Evolutionary conservation across 2,888 invertebrate genomes (phyloP).

Genomic region (Oxystoma pomonae): DNA sequence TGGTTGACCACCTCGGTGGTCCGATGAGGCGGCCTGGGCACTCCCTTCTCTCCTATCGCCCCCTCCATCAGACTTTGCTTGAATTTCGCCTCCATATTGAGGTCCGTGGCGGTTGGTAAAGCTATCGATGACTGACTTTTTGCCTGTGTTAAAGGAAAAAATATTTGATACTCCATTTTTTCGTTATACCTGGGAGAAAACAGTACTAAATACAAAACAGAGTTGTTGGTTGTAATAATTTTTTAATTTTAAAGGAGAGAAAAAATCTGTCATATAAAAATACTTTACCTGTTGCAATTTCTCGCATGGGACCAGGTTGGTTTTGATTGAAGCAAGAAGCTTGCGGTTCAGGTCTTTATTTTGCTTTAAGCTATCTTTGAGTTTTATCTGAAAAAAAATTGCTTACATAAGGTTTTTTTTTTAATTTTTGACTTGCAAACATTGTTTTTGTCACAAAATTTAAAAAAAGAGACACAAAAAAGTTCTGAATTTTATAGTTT

Average conservation of each 20-base stretch:
- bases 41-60: constrained; percentile 31
- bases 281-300: neutral
- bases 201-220: no score
- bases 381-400: constrained; percentile 31
- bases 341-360: constrained; percentile 33
- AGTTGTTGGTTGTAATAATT: no score
- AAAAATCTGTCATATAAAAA: no score
- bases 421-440: no score
- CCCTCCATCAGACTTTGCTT: constrained; percentile 57
- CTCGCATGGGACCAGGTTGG: constrained; percentile 6
- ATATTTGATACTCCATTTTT: no score
- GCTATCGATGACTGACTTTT: constrained; percentile 30
- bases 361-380: constrained; percentile 44
- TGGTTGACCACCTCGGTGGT: constrained; percentile 34
- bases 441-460: no score
- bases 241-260: no score
- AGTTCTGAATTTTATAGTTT: no score
- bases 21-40: constrained; percentile 41
- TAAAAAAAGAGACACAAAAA: no score
- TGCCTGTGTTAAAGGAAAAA: neutral
- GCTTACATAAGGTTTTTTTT: no score
- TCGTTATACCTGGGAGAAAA: no score
- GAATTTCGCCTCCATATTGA: constrained; percentile 54
- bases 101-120: constrained; percentile 48
- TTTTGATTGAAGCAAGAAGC: constrained; percentile 14